Conservation (phyloP, 2,113 vertebrate species). For the Eira barbara region DNA sequence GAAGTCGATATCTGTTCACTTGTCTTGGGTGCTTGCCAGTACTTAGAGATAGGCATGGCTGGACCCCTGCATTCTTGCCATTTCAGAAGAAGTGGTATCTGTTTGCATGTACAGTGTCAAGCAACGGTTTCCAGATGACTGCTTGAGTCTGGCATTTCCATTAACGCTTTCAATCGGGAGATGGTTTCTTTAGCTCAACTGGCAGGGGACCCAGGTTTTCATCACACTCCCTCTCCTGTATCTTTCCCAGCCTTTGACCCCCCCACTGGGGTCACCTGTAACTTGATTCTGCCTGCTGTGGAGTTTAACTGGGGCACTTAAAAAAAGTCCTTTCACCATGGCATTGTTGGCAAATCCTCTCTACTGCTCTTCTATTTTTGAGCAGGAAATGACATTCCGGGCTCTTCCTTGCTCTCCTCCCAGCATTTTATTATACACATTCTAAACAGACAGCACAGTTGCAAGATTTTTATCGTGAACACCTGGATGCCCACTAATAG, state of each 20-base stretch:
- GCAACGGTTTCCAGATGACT: conserved; percentile 73
- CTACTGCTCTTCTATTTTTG: not conserved
- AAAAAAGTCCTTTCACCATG: conserved; percentile 29
- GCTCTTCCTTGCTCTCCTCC: not conserved
- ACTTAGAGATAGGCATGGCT: conserved; percentile 39
- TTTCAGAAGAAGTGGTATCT: conserved; percentile 44
- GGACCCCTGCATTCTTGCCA: conserved; percentile 52
- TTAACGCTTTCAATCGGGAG: not conserved
- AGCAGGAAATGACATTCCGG: not conserved
- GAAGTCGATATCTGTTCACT: conserved; percentile 3
- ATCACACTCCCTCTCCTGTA: conserved; percentile 42
- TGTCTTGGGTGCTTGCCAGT: conserved; percentile 68
- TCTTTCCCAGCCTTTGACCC: conserved; percentile 18
- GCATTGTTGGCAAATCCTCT: conserved; percentile 38
- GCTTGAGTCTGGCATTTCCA: conserved; percentile 53
- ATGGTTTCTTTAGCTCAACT: not conserved
- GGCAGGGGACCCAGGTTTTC: conserved; percentile 28
- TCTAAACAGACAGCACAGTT: not conserved
- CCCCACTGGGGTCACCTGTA: conserved; percentile 20
- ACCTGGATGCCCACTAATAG: not conserved
- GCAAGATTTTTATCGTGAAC: not conserved
- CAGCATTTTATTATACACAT: not conserved
- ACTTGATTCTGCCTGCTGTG: not conserved
- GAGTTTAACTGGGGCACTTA: not conserved
- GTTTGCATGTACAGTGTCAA: conserved; percentile 53